These are phyloP conservation scores for Leptodactylus fuscus DNA, from an alignment of 2,113 vertebrate genomes.

Conservation along the genomic window DNA sequence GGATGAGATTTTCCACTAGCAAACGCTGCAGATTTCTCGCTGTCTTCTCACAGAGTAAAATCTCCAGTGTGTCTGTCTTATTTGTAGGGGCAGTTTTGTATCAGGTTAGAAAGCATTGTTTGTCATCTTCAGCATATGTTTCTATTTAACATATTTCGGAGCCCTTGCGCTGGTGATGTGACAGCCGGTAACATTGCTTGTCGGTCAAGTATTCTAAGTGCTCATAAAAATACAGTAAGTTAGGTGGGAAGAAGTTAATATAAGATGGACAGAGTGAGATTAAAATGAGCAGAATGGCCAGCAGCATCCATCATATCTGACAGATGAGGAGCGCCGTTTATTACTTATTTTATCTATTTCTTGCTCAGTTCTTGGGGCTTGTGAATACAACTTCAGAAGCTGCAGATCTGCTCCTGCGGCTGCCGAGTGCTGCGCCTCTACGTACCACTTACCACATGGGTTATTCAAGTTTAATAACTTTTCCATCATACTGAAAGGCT, in stretches of 20 bases:
- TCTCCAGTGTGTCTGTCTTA: too few species aligned
- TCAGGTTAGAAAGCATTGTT: too few species aligned
- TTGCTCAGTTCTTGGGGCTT: not conserved
- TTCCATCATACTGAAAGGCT: constrained; percentile 4
- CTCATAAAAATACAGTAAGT: not conserved
- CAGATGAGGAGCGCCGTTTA: not conserved
- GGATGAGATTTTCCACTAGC: too few species aligned
- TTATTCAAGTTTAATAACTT: constrained; percentile 23
- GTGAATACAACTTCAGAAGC: not conserved
- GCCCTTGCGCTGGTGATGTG: not conserved
- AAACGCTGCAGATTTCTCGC: too few species aligned
- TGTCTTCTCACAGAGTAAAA: too few species aligned
- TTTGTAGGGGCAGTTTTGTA: too few species aligned
- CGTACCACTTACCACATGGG: not conserved
- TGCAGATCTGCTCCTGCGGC: not conserved
- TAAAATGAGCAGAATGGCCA: not conserved
- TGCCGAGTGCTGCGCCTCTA: not conserved
- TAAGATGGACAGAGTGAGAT: constrained; percentile 13
- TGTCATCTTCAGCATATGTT: too few species aligned
- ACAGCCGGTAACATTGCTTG: not conserved
- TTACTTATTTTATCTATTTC: constrained; percentile 9
- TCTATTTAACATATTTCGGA: not conserved
- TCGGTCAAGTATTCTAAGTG: not conserved
- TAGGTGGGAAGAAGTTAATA: not conserved
- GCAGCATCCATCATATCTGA: constrained; percentile 12